Evolutionary conservation across 2,888 invertebrate genomes (phyloP), one percentile per base, ranked within the genome.

Genomic region (Apamea anceps): DNA sequence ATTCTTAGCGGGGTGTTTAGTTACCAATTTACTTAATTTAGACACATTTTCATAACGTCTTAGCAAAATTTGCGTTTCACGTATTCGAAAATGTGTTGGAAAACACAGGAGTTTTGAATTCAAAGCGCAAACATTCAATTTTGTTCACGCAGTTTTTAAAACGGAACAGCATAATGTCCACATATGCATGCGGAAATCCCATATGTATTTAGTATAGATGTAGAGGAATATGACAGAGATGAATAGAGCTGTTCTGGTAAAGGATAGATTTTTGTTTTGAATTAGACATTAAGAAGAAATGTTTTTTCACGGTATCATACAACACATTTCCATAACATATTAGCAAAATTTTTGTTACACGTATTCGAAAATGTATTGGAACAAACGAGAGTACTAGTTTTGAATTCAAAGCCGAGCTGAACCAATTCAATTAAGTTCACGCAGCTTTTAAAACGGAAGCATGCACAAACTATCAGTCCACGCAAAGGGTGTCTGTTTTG

Each of bases 1-100:
- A 94, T 95, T 95, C 94, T 94, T 94, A 92, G 92, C 84, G 85
- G 91, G 90, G 91, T 93, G 92, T 94, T 94, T 94, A 93, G 94
- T 90, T 92, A 91, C 91, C 89, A 90, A 91, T 92, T 93, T 92
- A 91, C 92, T 89, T 93, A 93, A 94, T 95, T 94, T 92, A 90
- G 87, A 85, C 72, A 87, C 79, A 85, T 90, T 88, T 87, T 68
- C 82, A 85, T 82, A 87, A 84, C 25, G 65, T 80, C 79, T 82
- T 48, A 76, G 70, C 42, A 18, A 83, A 67, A 79, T 78, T 70
- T 80, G 71, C 65, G 25, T 76, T 72, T 71, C 72, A 73, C 72
- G 32, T 48, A 72, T 76, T 77, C 66, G 25, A 68, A 62, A 78
- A 62, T 66, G 65, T 71, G 62, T 65, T 63, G 8, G 10, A 21